Percentiles rank a stretch among this genome's conserved stretches.
Conservation (phyloP, 2,113 vertebrate genomes). For the Dinomys branickii region DNA sequence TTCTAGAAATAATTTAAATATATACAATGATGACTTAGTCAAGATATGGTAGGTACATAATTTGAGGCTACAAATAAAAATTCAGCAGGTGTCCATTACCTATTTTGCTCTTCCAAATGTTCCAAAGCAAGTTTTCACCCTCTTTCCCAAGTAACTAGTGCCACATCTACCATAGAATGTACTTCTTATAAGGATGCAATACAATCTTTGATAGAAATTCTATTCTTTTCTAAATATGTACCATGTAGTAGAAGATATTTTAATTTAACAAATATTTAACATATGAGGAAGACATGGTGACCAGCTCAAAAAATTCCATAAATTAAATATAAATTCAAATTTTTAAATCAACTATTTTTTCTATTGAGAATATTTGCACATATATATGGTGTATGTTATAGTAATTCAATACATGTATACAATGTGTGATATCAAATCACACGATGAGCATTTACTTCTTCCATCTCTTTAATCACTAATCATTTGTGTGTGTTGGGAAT, state of each 20-base stretch:
- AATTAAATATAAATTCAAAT: not conserved
- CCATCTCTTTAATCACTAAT: not conserved
- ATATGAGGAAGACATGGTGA: not conserved
- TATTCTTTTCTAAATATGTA: not conserved
- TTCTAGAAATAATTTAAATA: slow-evolving; percentile 25
- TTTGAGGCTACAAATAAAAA: not conserved
- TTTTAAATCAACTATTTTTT: slow-evolving; percentile 6
- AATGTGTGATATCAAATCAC: not conserved
- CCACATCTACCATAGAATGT: not conserved
- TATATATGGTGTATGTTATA: not conserved
- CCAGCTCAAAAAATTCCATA: not conserved
- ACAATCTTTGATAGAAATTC: not conserved
- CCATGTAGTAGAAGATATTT: slow-evolving; percentile 23
- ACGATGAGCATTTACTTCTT: not conserved
- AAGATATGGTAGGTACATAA: not conserved
- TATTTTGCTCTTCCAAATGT: slow-evolving; percentile 18
- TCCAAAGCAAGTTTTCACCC: not conserved
- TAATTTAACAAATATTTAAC: slow-evolving; percentile 55
- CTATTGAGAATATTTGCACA: not conserved
- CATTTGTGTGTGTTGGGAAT: not conserved
- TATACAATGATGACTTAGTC: not conserved
- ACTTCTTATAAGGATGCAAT: not conserved
- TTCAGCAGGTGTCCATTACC: not conserved
- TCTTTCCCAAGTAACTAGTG: not conserved
- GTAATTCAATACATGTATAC: not conserved